A percentile compares a stretch with the other conserved stretches of the same genome.
Evolutionary conservation across 2,888 invertebrate species (phyloP).

Genomic region (Aleiodes alternator): DNA sequence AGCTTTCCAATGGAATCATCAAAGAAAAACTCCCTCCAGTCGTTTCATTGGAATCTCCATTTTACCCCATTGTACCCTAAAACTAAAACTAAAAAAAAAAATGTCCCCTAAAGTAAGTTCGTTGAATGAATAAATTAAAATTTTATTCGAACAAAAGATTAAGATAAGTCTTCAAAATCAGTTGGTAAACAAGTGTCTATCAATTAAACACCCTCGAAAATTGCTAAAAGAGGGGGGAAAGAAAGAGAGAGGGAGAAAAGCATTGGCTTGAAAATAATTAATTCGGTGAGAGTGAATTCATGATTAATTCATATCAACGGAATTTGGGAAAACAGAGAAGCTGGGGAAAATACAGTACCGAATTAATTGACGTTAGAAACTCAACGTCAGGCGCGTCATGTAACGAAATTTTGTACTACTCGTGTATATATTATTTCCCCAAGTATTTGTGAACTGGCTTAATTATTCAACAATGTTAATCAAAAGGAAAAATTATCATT

Average conservation of each 20-base stretch:
- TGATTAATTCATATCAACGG: conserved; percentile 29
- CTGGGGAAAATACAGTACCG: conserved; percentile 10
- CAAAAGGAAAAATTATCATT: neutral
- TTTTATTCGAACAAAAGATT: neutral
- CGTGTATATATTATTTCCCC: conserved; percentile 7
- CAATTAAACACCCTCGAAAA: neutral
- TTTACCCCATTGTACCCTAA: neutral
- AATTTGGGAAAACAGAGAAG: conserved; percentile 4
- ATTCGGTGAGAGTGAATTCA: conserved; percentile 1
- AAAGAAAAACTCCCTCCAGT: too few species aligned
- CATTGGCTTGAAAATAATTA: conserved; percentile 4
- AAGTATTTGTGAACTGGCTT: conserved; percentile 16
- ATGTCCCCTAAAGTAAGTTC: neutral
- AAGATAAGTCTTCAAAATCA: conserved; percentile 6
- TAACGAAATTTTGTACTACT: conserved; percentile 16
- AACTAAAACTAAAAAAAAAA: too few species aligned
- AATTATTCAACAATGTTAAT: neutral
- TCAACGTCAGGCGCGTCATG: conserved; percentile 3
- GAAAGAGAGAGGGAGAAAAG: neutral
- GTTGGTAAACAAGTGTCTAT: conserved; percentile 24
- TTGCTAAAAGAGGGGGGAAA: neutral
- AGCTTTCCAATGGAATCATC: too few species aligned
- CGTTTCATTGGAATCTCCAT: too few species aligned
- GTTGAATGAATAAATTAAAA: neutral
- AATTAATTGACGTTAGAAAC: conserved; percentile 34